Evolutionary conservation across 1,140 invertebrate genomes (phyloP), one percentile per base, ranked within the genome.

Genomic region (Bombus cullumanus): DNA sequence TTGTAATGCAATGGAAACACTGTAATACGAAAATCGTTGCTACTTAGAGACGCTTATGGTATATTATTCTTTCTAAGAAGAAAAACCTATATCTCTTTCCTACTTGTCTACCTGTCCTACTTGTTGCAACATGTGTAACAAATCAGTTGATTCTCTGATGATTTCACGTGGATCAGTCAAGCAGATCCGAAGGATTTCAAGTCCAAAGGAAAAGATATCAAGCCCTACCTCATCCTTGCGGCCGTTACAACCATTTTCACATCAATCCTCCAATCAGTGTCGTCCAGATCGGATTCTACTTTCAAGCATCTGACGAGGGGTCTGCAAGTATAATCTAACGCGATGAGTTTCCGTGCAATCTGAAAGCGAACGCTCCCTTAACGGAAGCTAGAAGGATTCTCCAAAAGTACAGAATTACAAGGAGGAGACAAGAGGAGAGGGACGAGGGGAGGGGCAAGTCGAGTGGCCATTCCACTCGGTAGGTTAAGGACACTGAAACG

Each of bases 401-500:
- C 83, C 25, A 85, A 64, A 85, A 85, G 77, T 85, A 85, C 76
- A 84, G 75, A 86, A 84, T 80, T 69, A 71, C 66, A 18, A 68
- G 71, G 18, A 39, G 34, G 15, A 47, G 10, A 57, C 31, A 31
- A 69, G 31, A 72, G 41, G 37, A 39, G 43, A 12, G 15, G 13
- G 25, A 41, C 62, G 59, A 39, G n/a, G 39, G 68, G 43, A 28
- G 68, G 74, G 57, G 34, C 10, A 13, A 80, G 69, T 79, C 57
- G 88, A 86, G 74, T 62, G 74, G 69, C 84, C 74, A 90, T 91
- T 92, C 84, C 87, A 88, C 88, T 87, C 31, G 81, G 77, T 83
- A 66, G 84, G 83, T 90, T 89, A 88, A 92, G 91, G 91, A 90
- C 90, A 89, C 72, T 87, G 88, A 88, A 87, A 86, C 77, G 71